Evolutionary conservation across 2,888 invertebrate genomes (phyloP).

Genomic region (Panorpa germanica): DNA sequence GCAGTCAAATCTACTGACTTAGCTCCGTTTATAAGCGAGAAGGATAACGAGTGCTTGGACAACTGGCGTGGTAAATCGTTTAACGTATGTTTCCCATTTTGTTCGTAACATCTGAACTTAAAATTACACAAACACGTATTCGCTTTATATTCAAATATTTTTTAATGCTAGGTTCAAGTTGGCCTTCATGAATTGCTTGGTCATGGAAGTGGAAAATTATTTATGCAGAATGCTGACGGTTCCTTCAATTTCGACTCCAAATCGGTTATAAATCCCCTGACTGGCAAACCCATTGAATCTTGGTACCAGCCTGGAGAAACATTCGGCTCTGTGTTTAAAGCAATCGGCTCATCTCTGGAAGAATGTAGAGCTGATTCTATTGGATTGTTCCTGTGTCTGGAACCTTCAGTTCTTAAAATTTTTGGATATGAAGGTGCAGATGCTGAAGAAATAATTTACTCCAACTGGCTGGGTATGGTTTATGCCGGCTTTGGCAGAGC

Average conservation of each 20-base stretch:
- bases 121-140: too few relatives aligned
- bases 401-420: slow-evolving; percentile 52
- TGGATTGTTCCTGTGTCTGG: slow-evolving; percentile 73
- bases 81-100: slow-evolving; percentile 62
- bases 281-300: slow-evolving; percentile 36
- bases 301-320: slow-evolving; percentile 84
- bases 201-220: slow-evolving; percentile 88
- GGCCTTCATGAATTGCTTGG: slow-evolving; percentile 89
- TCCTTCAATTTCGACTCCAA: slow-evolving; percentile 64
- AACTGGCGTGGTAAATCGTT: slow-evolving; percentile 69
- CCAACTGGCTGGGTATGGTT: slow-evolving; percentile 81
- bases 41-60: slow-evolving; percentile 60
- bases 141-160: slow-evolving; percentile 1
- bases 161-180: slow-evolving; percentile 47
- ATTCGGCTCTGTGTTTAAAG: slow-evolving; percentile 78
- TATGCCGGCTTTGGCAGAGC: slow-evolving; percentile 74
- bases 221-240: slow-evolving; percentile 54
- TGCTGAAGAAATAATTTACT: slow-evolving; percentile 57
- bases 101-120: too few relatives aligned
- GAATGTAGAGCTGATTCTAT: slow-evolving; percentile 96
- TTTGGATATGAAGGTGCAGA: slow-evolving; percentile 48
- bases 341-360: slow-evolving; percentile 79
- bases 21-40: slow-evolving; percentile 58
- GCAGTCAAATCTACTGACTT: slow-evolving; percentile 47
- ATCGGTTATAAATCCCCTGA: slow-evolving; percentile 46